phyloP scores from a whole-genome alignment of 1,140 invertebrate genomes.

The Neodiprion lecontei region DNA sequence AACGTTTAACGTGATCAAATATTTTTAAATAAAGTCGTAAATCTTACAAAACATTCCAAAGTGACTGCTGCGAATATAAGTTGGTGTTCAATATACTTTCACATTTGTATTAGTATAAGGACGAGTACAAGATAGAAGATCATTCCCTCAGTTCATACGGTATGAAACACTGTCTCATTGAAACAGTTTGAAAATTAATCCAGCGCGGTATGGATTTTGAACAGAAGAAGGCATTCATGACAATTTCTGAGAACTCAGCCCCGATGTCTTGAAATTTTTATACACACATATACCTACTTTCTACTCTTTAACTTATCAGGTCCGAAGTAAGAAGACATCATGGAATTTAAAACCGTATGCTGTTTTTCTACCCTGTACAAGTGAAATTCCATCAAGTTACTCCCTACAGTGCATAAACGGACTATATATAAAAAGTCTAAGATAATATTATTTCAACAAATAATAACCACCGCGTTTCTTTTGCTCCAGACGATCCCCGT shows the following conservation, averaged over 20 bases:
- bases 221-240: conserved; percentile 49
- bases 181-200: neutral
- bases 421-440: no score
- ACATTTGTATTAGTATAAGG: no score
- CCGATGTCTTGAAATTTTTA: neutral
- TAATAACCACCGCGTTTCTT: no score
- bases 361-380: neutral
- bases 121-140: no score
- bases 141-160: neutral
- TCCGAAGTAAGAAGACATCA: no score
- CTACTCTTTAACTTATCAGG: neutral
- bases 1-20: neutral
- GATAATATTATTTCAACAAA: no score
- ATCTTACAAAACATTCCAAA: no score
- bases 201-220: conserved; percentile 37
- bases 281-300: neutral
- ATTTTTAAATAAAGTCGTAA: no score
- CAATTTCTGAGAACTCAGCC: conserved; percentile 46
- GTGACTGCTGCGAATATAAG: no score
- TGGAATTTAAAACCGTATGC: neutral
- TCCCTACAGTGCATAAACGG: neutral
- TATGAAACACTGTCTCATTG: conserved; percentile 5
- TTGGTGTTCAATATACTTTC: no score
- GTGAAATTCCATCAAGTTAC: neutral
- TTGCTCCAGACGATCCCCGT: no score